phyloP scores from a whole-genome alignment of 1,140 invertebrate genomes.

The Leptopilina clavipes region DNA sequence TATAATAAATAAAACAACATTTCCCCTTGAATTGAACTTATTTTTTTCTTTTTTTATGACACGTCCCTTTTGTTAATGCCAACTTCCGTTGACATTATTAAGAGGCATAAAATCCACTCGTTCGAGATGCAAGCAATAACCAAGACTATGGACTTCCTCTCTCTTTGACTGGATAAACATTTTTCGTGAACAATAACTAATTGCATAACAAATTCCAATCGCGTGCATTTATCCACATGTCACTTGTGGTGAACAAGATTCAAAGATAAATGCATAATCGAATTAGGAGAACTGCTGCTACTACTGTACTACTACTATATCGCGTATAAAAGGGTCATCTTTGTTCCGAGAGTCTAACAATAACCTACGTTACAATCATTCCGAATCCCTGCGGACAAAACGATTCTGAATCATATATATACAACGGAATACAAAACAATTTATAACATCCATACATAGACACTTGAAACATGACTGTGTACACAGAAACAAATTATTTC shows the following conservation, averaged over 20 bases:
- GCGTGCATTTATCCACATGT: conserved; percentile 4
- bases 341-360: conserved; percentile 16
- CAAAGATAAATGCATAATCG: conserved; percentile 23
- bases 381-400: not conserved
- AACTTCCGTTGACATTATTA: not conserved
- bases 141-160: conserved; percentile 20
- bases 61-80: not conserved
- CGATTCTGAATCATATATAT: not conserved
- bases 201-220: conserved; percentile 19
- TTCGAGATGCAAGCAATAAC: conserved; percentile 7
- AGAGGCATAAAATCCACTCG: not conserved
- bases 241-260: conserved; percentile 1
- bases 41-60: not conserved
- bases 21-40: not conserved
- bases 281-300: not conserved
- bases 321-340: not conserved
- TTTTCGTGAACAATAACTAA: conserved; percentile 19
- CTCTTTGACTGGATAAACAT: not conserved
- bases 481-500: not conserved
- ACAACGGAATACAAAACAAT: conserved; percentile 9
- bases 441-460: not conserved
- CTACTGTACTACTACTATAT: no score
- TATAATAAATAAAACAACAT: no score
- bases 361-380: not conserved
- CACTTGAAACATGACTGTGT: not conserved